These are phyloP conservation scores for Drosophila mimetica DNA, from an alignment of 2,888 invertebrate species.

Conservation along the genomic window DNA sequence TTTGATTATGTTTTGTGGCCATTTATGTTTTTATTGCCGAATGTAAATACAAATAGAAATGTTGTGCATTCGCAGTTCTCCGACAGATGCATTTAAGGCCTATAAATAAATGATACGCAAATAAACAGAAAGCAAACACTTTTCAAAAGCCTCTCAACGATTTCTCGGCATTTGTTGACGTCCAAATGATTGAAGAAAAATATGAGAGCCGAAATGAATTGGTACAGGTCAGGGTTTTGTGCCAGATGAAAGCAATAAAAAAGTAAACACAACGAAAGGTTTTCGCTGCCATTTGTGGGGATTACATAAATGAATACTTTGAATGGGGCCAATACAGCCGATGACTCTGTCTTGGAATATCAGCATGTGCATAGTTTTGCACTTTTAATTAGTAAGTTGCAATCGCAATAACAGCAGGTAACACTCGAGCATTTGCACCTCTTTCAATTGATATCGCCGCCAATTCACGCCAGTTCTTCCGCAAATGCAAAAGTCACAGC, in stretches of 20 bases:
- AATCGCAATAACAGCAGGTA: neutral
- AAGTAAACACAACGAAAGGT: neutral
- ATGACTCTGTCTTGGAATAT: neutral
- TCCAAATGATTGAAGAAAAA: slow-evolving; percentile 53
- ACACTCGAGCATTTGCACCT: slow-evolving; percentile 5
- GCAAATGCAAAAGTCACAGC: neutral
- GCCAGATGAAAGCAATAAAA: neutral
- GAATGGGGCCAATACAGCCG: neutral
- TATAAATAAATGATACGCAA: slow-evolving; percentile 33
- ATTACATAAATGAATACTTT: neutral
- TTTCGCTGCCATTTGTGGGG: neutral
- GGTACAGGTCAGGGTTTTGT: slow-evolving; percentile 30
- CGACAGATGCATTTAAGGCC: slow-evolving; percentile 30
- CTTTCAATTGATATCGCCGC: slow-evolving; percentile 14
- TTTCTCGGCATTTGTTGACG: slow-evolving; percentile 41
- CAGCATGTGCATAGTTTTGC: slow-evolving; percentile 14
- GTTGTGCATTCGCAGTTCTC: slow-evolving; percentile 5
- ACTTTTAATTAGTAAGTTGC: slow-evolving; percentile 25
- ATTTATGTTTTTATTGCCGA: slow-evolving; percentile 33
- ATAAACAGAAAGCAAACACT: slow-evolving; percentile 27
- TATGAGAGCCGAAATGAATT: slow-evolving; percentile 1
- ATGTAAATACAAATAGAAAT: slow-evolving; percentile 30
- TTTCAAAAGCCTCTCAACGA: slow-evolving; percentile 41
- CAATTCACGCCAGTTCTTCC: neutral
- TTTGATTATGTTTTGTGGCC: slow-evolving; percentile 34